Evolutionary conservation across 2,113 vertebrate genomes (phyloP).

Genomic region (Nicator chloris): DNA sequence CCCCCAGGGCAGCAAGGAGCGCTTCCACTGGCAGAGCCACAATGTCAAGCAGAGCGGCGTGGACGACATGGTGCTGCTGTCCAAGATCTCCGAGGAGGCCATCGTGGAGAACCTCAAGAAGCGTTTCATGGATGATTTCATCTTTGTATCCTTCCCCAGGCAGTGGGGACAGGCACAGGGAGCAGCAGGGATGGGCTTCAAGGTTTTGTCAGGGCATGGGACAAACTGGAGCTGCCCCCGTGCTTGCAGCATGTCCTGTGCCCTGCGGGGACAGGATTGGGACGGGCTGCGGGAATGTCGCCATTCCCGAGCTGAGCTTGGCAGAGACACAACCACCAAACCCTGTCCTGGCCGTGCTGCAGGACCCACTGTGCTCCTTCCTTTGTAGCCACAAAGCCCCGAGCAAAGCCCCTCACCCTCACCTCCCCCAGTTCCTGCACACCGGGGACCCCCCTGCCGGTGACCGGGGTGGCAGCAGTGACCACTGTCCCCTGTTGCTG

Average conservation of each 20-base stretch:
- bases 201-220: neutral
- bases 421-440: neutral
- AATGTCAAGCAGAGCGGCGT: conserved; percentile 97
- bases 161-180: fast-evolving
- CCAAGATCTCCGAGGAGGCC: conserved; percentile 92
- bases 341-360: fast-evolving
- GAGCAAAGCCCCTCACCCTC: neutral
- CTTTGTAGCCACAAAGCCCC: neutral
- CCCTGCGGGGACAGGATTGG: neutral
- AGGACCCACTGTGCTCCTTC: neutral
- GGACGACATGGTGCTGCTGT: conserved; percentile 97
- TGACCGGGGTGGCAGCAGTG: neutral
- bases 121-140: conserved; percentile 94
- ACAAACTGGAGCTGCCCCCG: neutral
- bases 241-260: fast-evolving
- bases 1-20: conserved; percentile 86
- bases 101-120: conserved; percentile 98
- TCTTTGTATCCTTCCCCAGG: conserved; percentile 88
- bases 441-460: neutral
- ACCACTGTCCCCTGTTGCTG: neutral
- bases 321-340: neutral
- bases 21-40: conserved; percentile 98
- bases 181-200: neutral
- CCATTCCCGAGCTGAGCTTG: neutral
- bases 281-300: fast-evolving